Evolutionary conservation across 2,113 vertebrate species (phyloP).

Genomic region (Microtus pennsylvanicus): DNA sequence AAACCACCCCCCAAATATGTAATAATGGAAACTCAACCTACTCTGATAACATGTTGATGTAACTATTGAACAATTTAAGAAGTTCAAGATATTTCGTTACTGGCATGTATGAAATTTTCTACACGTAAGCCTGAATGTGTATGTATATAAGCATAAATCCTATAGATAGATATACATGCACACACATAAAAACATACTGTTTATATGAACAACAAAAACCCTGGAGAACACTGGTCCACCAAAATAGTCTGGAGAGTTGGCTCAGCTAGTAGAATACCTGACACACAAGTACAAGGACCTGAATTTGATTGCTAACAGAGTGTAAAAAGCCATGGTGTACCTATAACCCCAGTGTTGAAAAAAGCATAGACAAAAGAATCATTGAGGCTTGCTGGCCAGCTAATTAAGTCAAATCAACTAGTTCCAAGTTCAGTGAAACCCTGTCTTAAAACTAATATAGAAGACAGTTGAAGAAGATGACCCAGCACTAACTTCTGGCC

Average conservation of each 20-base stretch:
- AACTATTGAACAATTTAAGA: conserved; percentile 26
- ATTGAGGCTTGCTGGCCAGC: not conserved
- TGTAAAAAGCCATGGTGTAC: not conserved
- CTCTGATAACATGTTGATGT: not conserved
- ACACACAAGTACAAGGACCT: not conserved
- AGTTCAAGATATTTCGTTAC: not conserved
- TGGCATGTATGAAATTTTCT: not conserved
- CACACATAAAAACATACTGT: not conserved
- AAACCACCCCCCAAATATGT: not conserved
- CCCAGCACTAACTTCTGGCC: not conserved
- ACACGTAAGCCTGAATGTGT: not conserved
- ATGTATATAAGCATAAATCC: not conserved
- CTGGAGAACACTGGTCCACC: not conserved
- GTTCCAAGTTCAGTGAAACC: not conserved
- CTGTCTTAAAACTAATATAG: not conserved
- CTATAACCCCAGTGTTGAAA: not conserved
- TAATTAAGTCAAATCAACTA: not conserved
- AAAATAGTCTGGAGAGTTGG: not conserved
- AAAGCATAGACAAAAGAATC: not conserved
- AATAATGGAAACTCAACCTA: conserved; percentile 46
- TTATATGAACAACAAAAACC: not conserved
- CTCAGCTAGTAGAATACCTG: not conserved
- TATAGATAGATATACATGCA: conserved; percentile 11
- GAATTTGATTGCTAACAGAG: not conserved
- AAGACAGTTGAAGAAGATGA: not conserved